Base-by-base conservation (phyloP, 1,140 invertebrate genomes). In the Diorhabda carinulata region DNA sequence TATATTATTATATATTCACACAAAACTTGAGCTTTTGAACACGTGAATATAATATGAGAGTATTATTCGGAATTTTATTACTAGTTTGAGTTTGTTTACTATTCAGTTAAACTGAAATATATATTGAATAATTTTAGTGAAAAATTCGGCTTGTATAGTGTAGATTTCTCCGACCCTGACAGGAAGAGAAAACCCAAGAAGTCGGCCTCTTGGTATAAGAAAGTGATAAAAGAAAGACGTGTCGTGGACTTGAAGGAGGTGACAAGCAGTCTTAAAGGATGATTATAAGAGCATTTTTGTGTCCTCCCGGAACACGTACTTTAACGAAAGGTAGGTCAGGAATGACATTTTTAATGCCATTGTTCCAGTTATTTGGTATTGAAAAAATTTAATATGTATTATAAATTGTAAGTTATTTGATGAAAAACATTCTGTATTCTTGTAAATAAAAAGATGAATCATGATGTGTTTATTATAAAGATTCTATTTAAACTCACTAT, bases 191-290 rank as follows among this genome's bases (percentile, higher is more conserved):
- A 52, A 40, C 63, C 71, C 3, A 76, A 76, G 62, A 43, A 40
- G 45, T 76, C 73, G 9, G 71, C 69, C 1, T 43, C 80, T 63
- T 79, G 78, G 65, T 78, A 78, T 43, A 80, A 77, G 64, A 63
- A 78, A 43, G 64, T 83, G 9, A 67, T 76, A 4, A 43, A 68
- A 40, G 61, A 64, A 56, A 66, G 72, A 63, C 5, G 62, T 43
- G 52, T 73, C 10, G 68, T 64, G 43, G 68, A 61, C 41, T 10
- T 59, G 57, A 45, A 63, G 3, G 61, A 45, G 44, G 10, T 63
- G 44, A 44, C 59, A 41, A 61, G 59, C 40, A 61, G 40, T 7
- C 42, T 61, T 9, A 41, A 61, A 41, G 59, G 40, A 41, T n/a
- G 42, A 40, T 41, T 61, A 61, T 61, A 61, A 43, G 4, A 41